A percentile compares a stretch with the other conserved stretches of the same genome.
phyloP scores from a whole-genome alignment of 2,888 invertebrate species.

The Agrotis exclamationis region DNA sequence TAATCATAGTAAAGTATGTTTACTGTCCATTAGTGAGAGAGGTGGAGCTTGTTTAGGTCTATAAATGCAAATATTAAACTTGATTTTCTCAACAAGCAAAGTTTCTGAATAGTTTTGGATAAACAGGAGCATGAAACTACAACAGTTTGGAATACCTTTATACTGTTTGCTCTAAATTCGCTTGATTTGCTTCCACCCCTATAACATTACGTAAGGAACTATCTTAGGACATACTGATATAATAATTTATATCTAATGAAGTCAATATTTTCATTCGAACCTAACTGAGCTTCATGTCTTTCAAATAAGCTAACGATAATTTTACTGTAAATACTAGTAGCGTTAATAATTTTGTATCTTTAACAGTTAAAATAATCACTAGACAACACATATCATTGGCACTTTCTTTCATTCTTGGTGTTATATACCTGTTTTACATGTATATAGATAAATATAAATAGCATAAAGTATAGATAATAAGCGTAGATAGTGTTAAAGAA shows the following conservation, averaged over 20 bases:
- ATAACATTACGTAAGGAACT: not conserved
- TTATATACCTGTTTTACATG: slow-evolving; percentile 81
- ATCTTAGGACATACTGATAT: not conserved
- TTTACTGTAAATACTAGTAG: slow-evolving; percentile 80
- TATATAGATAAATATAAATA: slow-evolving; percentile 72
- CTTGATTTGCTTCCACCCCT: slow-evolving; percentile 1
- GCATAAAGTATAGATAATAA: slow-evolving; percentile 66
- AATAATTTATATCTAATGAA: not conserved
- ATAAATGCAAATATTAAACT: slow-evolving; percentile 49
- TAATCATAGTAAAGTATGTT: slow-evolving; percentile 73
- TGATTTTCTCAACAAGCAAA: slow-evolving; percentile 42
- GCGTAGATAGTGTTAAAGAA: slow-evolving; percentile 76
- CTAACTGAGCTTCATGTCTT: slow-evolving; percentile 62
- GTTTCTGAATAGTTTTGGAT: slow-evolving; percentile 30
- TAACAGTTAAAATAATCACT: slow-evolving; percentile 79
- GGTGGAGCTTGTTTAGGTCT: slow-evolving; percentile 67
- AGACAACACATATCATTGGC: slow-evolving; percentile 89
- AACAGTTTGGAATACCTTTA: slow-evolving; percentile 17
- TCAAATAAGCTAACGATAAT: slow-evolving; percentile 70
- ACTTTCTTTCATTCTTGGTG: slow-evolving; percentile 88
- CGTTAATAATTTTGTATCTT: slow-evolving; percentile 86
- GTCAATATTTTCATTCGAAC: slow-evolving; percentile 15
- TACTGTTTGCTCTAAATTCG: slow-evolving; percentile 17
- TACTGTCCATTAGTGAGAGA: slow-evolving; percentile 78
- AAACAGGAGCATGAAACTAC: slow-evolving; percentile 20